Conservation (phyloP, 2,113 vertebrate species). For the Ctenomys sociabilis region DNA sequence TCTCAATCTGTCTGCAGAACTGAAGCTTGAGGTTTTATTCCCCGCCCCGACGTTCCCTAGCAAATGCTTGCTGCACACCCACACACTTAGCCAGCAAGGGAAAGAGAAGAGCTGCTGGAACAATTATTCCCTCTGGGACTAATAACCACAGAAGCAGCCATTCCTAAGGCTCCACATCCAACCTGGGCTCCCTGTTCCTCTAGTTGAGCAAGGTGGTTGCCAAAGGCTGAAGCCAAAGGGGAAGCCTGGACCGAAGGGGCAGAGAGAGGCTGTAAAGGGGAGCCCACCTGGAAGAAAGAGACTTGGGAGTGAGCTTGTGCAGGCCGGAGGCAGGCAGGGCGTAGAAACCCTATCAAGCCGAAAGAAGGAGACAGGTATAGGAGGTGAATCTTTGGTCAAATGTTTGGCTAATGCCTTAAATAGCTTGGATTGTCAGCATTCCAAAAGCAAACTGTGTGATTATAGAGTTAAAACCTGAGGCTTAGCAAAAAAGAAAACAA, state of each 20-base stretch:
- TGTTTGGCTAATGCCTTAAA: not conserved
- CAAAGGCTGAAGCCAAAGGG: not conserved
- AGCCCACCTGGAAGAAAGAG: not conserved
- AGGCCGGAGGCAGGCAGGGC: not conserved
- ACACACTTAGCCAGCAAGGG: slow-evolving; percentile 68
- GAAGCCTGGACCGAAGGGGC: not conserved
- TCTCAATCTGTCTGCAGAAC: slow-evolving; percentile 75
- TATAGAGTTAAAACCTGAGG: not conserved
- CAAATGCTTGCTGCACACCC: slow-evolving; percentile 79
- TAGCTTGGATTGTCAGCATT: not conserved
- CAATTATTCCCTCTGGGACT: slow-evolving; percentile 50
- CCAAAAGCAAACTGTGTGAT: not conserved
- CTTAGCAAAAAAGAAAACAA: not conserved
- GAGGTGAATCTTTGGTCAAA: not conserved
- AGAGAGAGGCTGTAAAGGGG: not conserved
- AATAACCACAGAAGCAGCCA: not conserved
- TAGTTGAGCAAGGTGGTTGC: not conserved
- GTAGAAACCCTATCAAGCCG: not conserved
- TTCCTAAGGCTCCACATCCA: not conserved
- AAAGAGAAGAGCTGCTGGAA: slow-evolving; percentile 54
- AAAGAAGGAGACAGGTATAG: not conserved
- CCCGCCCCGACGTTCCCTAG: slow-evolving; percentile 68
- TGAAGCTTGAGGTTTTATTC: slow-evolving; percentile 74
- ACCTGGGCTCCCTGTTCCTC: not conserved
- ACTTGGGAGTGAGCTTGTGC: not conserved